Conservation (phyloP, 2,888 invertebrate genomes). For the Hirtodrosophila trivittata region DNA sequence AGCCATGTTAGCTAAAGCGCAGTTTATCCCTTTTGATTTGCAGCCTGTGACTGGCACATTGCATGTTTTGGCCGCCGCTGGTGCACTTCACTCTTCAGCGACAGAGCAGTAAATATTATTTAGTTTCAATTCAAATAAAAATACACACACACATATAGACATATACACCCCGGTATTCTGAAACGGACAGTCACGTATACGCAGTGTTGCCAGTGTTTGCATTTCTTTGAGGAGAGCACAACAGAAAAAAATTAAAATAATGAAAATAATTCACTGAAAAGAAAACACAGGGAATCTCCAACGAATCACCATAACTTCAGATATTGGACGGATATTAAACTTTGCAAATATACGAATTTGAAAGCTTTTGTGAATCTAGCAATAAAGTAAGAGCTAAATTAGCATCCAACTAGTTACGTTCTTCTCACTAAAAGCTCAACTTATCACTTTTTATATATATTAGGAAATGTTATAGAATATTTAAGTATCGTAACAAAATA, state of each 20-base stretch:
- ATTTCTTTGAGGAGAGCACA: constrained; percentile 29
- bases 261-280: constrained; percentile 17
- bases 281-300: too few species aligned
- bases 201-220: constrained; percentile 38
- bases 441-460: too few species aligned
- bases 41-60: constrained; percentile 54
- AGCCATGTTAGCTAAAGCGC: constrained; percentile 63
- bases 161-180: constrained; percentile 19
- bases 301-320: too few species aligned
- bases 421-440: too few species aligned
- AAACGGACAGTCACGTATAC: constrained; percentile 30
- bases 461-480: too few species aligned
- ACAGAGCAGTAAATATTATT: constrained; percentile 74
- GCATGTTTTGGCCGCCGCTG: constrained; percentile 51
- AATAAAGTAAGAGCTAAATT: too few species aligned
- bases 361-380: too few species aligned
- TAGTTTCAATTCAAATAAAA: constrained; percentile 68
- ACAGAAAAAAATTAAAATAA: constrained; percentile 18
- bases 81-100: constrained; percentile 44
- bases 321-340: too few species aligned
- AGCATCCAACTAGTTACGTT: too few species aligned
- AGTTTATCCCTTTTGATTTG: constrained; percentile 79
- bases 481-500: too few species aligned
- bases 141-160: constrained; percentile 19
- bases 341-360: too few species aligned